Conservation (phyloP, 2,888 invertebrate genomes). For the Tholera decimalis region DNA sequence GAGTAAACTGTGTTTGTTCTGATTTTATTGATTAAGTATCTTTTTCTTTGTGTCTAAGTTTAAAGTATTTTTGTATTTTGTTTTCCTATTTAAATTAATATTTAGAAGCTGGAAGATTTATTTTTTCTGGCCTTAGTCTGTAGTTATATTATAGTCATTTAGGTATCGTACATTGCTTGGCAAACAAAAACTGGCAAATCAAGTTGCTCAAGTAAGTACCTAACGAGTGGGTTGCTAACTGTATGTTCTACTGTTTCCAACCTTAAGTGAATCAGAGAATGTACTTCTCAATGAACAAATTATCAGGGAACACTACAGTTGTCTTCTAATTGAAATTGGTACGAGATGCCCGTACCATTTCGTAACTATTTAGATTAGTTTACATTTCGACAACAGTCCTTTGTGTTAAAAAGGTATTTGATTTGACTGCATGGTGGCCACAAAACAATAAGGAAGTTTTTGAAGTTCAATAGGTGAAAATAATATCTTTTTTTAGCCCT, state of each 20-base stretch:
- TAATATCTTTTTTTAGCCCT: conserved; percentile 14
- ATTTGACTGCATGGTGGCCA: conserved; percentile 7
- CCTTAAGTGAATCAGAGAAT: conserved; percentile 57
- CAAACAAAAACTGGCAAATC: conserved; percentile 67
- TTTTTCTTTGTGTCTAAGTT: too few species aligned
- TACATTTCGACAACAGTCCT: neutral
- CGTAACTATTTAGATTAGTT: neutral
- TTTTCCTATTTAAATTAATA: too few species aligned
- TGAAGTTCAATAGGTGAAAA: conserved; percentile 14
- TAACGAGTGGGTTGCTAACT: conserved; percentile 72
- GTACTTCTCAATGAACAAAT: conserved; percentile 34
- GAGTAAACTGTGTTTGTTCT: too few species aligned
- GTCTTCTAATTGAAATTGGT: neutral
- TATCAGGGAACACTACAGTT: conserved; percentile 18
- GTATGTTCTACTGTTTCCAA: conserved; percentile 50
- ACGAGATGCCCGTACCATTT: too few species aligned
- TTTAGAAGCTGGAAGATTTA: too few species aligned
- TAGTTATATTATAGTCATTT: too few species aligned
- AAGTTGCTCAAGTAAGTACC: conserved; percentile 66
- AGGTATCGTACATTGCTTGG: too few species aligned
- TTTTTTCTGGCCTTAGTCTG: too few species aligned
- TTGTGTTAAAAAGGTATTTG: neutral
- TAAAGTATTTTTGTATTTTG: too few species aligned
- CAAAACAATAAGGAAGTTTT: conserved; percentile 24
- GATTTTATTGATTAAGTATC: too few species aligned